Conservation (phyloP, 2,888 invertebrate species). For the Leptopterna dolabrata region DNA sequence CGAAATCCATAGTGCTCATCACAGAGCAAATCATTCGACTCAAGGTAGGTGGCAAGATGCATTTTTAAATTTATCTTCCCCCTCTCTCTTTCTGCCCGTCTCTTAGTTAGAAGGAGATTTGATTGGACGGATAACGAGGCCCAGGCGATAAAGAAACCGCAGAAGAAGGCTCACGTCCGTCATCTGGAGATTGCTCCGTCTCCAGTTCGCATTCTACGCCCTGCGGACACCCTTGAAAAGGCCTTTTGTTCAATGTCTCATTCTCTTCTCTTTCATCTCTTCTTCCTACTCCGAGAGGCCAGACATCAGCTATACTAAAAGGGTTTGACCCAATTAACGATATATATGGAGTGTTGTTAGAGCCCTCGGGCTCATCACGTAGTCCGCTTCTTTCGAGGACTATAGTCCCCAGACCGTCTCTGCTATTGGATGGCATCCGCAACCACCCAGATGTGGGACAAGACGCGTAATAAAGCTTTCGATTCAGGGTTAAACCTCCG, state of each 20-base stretch:
- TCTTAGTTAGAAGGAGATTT: not conserved
- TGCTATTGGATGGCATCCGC: not conserved
- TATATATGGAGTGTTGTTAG: not conserved
- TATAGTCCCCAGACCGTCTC: not conserved
- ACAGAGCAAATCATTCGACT: too few species aligned
- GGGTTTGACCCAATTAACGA: slow-evolving; percentile 4
- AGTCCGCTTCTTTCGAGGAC: not conserved
- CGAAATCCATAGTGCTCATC: too few species aligned
- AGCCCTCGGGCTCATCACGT: not conserved
- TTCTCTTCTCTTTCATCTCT: not conserved
- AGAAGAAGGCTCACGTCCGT: not conserved
- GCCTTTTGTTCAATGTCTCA: not conserved
- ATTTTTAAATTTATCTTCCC: too few species aligned
- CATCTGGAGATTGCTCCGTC: not conserved
- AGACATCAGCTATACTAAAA: not conserved
- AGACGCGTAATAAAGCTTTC: not conserved
- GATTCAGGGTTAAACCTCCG: not conserved
- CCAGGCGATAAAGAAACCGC: not conserved
- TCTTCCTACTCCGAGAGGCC: not conserved
- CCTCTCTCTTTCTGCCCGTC: too few species aligned
- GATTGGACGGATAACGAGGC: not conserved
- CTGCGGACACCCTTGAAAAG: not conserved
- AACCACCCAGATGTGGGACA: not conserved
- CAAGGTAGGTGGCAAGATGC: too few species aligned
- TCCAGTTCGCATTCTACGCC: not conserved